Evolutionary conservation across 92 coral and sea anemone species (phyloP), one percentile per base, ranked within the genome.

Genomic region (Umimayanthus kanabou): DNA sequence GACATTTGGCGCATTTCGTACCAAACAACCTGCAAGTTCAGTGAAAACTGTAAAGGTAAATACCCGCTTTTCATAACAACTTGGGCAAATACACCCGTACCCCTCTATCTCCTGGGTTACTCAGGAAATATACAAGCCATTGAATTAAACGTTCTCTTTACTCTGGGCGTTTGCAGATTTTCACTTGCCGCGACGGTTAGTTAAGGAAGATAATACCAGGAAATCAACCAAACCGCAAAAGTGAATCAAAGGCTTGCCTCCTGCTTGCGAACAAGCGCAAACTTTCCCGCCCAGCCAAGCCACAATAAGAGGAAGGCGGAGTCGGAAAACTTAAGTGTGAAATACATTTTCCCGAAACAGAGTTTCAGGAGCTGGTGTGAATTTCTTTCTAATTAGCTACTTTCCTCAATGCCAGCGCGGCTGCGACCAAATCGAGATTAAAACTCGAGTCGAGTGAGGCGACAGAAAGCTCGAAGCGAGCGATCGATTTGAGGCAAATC

Each of bases 1-100:
- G 93, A 78, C 99, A 97, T 86, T 97, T 97, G 85, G 99, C 98
- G 88, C 99, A 97, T 88, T 97, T 97, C 83, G 99, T 93, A 26
- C 99, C 99, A 73, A 97, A 97, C 80, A 97, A 94, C 94, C 99
- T 97, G 92, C 84, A 77, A 88, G 76, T 76, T 83, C 87, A 88
- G 87, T 88, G 73, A 53, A 85, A 87, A 88, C 79, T 76, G 81
- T 81, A 42, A 84, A 65, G 77, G 82, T 69, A 92, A 89, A 90
- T 86, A 92, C 89, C 61, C 76, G 90, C 77, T 91, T 90, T 91
- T 86, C 72, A 95, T 94, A 95, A 95, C 93, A 89, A 95, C 90
- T 93, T 95, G 87, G 85, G 98, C 93, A 95, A 95, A 95, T 92
- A 95, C 85, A 91, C 90, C 94, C 89, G 84, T 91, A 91, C 88